Base-by-base conservation (phyloP, 2,113 vertebrate species). In the Corvus cornix region DNA sequence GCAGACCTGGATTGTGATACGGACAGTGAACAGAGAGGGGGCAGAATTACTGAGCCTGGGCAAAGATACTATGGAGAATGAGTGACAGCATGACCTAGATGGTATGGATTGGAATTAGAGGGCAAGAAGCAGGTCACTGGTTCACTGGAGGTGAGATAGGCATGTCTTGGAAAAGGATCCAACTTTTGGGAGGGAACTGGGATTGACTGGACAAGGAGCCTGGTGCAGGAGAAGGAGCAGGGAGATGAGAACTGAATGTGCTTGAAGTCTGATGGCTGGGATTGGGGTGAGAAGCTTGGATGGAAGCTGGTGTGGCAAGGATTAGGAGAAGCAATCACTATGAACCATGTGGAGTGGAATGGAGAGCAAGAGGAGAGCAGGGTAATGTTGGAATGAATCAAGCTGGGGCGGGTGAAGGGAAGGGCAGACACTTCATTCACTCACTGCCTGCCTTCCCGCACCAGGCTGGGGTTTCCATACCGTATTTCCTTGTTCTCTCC, bases 401-500 rank as follows among this genome's bases (percentile, higher is more conserved):
- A 6, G 49, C 72, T 73, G 58, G n/a, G 33, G 24, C 0, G 0
- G 12, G 8, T 4, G 7, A 74, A 75, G 67, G 22, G 46, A 58
- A 48, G 12, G 21, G 9, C 23, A 64, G 30, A 33, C 4, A 8
- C 17, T 78, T 37, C 15, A 3, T 90, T 67, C 18, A 15, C 22
- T 64, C 6, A 2, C 48, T 43, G 13, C 39, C 87, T 21, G 4
- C 60, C 43, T 62, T 59, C 31, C 41, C 0, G 0, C 5, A 4
- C 11, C 0, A 7, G 28, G 7, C 37, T 70, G 20, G 17, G 20
- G 7, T 27, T 89, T 58, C 68, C 68, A 66, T 10, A 9, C 23
- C 3, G 0, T 8, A 10, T 77, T 66, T 80, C n/a, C 21, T 52
- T 91, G 31, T 30, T 89, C n/a, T 80, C 30, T 58, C 48, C 48